A percentile compares a stretch with the other conserved stretches of the same genome.
Conservation (phyloP, 1,140 invertebrate genomes). For the Tigriopus japonicus region DNA sequence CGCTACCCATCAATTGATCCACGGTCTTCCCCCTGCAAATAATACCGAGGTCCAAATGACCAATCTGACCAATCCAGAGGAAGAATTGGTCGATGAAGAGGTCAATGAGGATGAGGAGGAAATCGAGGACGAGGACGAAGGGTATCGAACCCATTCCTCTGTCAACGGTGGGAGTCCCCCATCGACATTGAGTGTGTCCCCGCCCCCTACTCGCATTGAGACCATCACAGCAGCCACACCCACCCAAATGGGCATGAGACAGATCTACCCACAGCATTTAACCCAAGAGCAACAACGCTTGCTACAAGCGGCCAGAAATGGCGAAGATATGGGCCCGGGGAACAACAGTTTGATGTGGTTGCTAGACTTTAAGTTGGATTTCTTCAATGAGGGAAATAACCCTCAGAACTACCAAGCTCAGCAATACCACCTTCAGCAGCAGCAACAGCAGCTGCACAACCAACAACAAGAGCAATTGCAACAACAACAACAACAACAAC, state of each 20-base stretch:
- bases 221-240: neutral
- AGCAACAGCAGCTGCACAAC: too few species aligned
- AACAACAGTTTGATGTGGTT: slow-evolving; percentile 11
- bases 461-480: too few species aligned
- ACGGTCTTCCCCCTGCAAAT: too few species aligned
- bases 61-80: neutral
- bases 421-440: neutral
- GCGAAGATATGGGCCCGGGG: neutral
- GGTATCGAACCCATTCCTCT: neutral
- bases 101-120: neutral
- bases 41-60: too few species aligned
- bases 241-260: neutral
- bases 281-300: too few species aligned
- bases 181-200: neutral
- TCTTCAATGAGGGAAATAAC: slow-evolving; percentile 9
- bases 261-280: too few species aligned
- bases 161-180: neutral
- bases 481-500: too few species aligned
- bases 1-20: too few species aligned
- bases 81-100: neutral
- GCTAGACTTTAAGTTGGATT: slow-evolving; percentile 13
- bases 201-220: neutral
- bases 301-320: neutral
- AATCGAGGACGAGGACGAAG: neutral
- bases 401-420: neutral